Evolutionary conservation across 2,888 invertebrate species (phyloP).

Genomic region (Lepetodrilus schrolli): DNA sequence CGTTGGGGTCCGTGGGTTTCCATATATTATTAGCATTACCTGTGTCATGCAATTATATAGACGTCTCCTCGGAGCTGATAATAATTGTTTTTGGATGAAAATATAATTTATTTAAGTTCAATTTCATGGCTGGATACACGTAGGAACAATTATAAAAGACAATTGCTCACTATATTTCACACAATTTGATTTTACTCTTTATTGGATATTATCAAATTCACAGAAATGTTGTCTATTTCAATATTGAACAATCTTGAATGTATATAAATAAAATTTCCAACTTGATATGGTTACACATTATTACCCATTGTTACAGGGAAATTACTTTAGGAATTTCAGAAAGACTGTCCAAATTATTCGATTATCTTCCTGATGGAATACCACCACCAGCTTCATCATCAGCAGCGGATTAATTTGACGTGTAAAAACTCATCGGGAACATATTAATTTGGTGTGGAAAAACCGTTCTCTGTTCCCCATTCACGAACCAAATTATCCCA

Average conservation of each 20-base stretch:
- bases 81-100: neutral
- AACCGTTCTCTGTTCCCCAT: neutral
- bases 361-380: neutral
- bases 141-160: neutral
- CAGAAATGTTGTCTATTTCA: neutral
- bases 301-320: conserved; percentile 7
- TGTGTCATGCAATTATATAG: too few species aligned
- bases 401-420: conserved; percentile 2
- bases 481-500: neutral
- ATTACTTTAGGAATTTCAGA: conserved; percentile 7
- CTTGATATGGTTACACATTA: neutral
- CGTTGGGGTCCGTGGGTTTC: too few species aligned
- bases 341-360: conserved; percentile 20
- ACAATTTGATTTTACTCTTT: too few species aligned
- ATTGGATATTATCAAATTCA: neutral
- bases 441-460: conserved; percentile 13
- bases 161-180: too few species aligned
- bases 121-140: too few species aligned
- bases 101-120: too few species aligned
- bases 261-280: too few species aligned
- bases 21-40: too few species aligned
- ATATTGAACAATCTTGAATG: neutral
- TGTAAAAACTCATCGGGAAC: conserved; percentile 13
- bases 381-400: conserved; percentile 17
- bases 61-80: neutral